Percentiles rank a stretch among this genome's conserved stretches.
These are phyloP conservation scores for Prosapia bicincta DNA, from an alignment of 2,888 invertebrate species.

Conservation along the genomic window DNA sequence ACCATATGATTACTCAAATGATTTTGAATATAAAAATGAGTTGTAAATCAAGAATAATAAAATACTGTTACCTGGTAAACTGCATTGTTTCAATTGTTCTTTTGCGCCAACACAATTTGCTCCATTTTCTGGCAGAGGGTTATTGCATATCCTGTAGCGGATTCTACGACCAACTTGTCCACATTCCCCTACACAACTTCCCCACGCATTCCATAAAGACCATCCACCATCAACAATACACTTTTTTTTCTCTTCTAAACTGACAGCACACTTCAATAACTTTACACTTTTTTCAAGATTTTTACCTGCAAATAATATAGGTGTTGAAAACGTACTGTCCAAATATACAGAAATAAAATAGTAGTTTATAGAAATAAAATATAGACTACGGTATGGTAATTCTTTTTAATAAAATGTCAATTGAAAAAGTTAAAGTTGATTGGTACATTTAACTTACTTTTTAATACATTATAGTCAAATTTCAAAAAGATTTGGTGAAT, in stretches of 20 bases:
- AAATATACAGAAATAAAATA: too few relatives aligned
- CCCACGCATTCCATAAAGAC: constrained; percentile 52
- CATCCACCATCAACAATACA: constrained; percentile 53
- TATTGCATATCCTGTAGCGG: constrained; percentile 48
- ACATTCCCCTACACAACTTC: constrained; percentile 50
- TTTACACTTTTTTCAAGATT: background rate
- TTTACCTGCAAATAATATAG: background rate
- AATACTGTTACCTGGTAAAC: constrained; percentile 43
- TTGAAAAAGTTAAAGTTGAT: too few relatives aligned
- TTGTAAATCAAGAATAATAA: too few relatives aligned
- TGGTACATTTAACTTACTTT: too few relatives aligned
- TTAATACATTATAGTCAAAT: too few relatives aligned
- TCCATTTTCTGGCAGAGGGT: constrained; percentile 50
- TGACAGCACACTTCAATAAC: constrained; percentile 20
- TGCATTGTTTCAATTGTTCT: constrained; percentile 48
- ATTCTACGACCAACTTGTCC: constrained; percentile 49
- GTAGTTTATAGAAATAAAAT: too few relatives aligned
- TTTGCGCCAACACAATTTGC: constrained; percentile 48
- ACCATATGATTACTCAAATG: too few relatives aligned
- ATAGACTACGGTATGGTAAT: too few relatives aligned
- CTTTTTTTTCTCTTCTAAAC: constrained; percentile 28
- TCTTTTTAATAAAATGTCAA: too few relatives aligned
- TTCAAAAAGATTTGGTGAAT: too few relatives aligned
- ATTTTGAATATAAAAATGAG: too few relatives aligned
- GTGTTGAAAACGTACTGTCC: too few relatives aligned